Evolutionary conservation across 2,113 vertebrate species (phyloP).

Genomic region (Macrotus californicus): DNA sequence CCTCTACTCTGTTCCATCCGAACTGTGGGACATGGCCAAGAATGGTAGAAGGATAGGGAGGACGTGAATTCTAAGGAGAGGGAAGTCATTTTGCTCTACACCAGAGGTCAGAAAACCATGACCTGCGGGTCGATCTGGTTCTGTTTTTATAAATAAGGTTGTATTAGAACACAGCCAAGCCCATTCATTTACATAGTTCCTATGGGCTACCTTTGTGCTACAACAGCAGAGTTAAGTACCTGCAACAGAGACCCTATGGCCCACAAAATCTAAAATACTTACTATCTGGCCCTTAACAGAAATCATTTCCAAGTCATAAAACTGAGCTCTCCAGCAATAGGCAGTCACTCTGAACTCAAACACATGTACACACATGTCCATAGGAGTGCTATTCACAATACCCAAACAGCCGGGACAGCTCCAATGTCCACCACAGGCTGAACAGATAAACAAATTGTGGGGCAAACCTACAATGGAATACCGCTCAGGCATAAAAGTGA

Average conservation of each 20-base stretch:
- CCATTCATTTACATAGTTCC: neutral
- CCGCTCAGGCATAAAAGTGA: neutral
- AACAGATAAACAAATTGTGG: neutral
- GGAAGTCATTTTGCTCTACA: neutral
- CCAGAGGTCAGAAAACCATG: accelerated
- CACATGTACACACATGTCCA: accelerated
- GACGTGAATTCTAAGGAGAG: neutral
- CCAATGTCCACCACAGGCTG: neutral
- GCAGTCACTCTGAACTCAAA: neutral
- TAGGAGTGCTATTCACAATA: neutral
- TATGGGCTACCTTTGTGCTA: neutral
- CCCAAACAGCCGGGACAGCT: neutral
- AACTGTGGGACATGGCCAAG: neutral
- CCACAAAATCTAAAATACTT: neutral
- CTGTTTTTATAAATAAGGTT: neutral
- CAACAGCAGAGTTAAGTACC: neutral
- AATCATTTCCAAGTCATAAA: neutral
- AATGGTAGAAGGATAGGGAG: neutral
- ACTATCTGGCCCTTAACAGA: neutral
- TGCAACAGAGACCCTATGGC: neutral
- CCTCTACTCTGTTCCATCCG: neutral
- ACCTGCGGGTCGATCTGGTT: neutral
- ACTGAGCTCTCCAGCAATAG: neutral
- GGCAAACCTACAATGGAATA: neutral
- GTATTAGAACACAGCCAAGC: neutral